Conservation (phyloP, 2,113 vertebrate genomes). For the Noturus placidus region DNA sequence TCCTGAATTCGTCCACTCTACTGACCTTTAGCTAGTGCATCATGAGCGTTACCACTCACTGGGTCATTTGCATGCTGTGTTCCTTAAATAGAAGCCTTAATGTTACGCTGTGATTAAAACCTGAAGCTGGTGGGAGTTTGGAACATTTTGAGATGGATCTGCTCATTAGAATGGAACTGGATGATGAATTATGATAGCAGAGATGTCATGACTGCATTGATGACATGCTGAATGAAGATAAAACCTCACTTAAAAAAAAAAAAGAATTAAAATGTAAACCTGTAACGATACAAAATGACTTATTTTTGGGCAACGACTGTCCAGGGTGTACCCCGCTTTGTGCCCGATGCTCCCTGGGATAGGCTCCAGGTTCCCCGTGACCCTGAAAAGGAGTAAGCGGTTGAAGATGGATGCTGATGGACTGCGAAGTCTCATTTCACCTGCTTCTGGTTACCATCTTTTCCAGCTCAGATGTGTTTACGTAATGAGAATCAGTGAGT, state of each 20-base stretch:
- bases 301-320: neutral
- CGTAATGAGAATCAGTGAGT: neutral
- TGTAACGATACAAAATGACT: neutral
- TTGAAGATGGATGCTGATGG: too few species aligned
- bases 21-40: conserved; percentile 71
- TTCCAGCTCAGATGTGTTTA: neutral
- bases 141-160: conserved; percentile 15
- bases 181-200: neutral
- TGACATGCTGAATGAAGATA: neutral
- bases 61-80: conserved; percentile 14
- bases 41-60: neutral
- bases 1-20: conserved; percentile 71
- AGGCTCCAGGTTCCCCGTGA: too few species aligned
- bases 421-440: neutral
- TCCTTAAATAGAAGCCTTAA: conserved; percentile 36
- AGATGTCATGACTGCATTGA: neutral
- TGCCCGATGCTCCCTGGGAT: too few species aligned
- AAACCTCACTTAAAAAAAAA: neutral
- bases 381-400: too few species aligned
- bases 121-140: conserved; percentile 5
- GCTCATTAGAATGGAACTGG: neutral
- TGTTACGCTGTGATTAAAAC: conserved; percentile 37
- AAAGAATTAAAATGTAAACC: neutral
- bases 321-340: too few species aligned
- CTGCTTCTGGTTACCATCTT: neutral